A percentile compares a stretch with the other conserved stretches of the same genome.
Evolutionary conservation across 2,113 vertebrate species (phyloP).

Genomic region (Martes martes): DNA sequence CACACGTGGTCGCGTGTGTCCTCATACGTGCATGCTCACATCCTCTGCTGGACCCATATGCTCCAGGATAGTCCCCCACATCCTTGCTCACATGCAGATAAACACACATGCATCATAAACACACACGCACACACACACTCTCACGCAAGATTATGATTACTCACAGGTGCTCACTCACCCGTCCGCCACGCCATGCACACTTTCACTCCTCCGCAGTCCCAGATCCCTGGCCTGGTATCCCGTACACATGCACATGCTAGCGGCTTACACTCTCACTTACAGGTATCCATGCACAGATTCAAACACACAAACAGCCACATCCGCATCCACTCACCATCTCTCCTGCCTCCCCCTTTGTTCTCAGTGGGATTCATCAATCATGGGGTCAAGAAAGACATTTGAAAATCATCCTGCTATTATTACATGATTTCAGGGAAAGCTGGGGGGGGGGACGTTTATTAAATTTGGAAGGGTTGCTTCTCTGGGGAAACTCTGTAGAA

Average conservation of each 20-base stretch:
- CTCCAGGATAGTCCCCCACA: accelerated
- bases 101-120: neutral
- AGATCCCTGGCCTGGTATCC: neutral
- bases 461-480: slow-evolving; percentile 70
- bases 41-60: neutral
- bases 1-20: accelerated
- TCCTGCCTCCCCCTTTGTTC: accelerated
- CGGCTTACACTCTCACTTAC: neutral
- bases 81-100: accelerated
- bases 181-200: accelerated
- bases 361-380: neutral
- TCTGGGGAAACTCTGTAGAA: slow-evolving; percentile 73
- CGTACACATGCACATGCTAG: accelerated
- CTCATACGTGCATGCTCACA: neutral
- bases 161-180: accelerated
- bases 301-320: neutral
- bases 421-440: slow-evolving; percentile 39
- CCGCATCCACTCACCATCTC: neutral
- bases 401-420: slow-evolving; percentile 34
- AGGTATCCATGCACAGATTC: neutral
- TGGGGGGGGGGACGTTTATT: neutral
- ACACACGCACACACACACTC: accelerated
- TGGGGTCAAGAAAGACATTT: neutral
- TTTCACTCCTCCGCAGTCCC: neutral
- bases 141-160: neutral